Conservation (phyloP, 2,113 vertebrate species). For the Seriola quinqueradiata region DNA sequence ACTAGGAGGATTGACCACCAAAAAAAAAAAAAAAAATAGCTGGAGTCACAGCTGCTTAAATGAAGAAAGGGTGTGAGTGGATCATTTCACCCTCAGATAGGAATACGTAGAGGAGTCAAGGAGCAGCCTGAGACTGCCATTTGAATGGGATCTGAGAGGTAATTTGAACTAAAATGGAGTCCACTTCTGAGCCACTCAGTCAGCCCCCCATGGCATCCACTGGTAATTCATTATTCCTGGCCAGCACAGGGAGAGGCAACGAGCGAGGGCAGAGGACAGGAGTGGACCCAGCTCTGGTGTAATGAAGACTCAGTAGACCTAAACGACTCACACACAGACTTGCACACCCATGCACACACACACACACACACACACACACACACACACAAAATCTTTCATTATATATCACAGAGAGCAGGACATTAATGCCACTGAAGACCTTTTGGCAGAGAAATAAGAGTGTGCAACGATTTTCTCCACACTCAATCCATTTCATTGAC, state of each 20-base stretch:
- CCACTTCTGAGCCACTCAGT: constrained; percentile 72
- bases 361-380: constrained; percentile 28
- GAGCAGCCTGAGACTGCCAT: constrained; percentile 70
- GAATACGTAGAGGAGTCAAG: constrained; percentile 29
- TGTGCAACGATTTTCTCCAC: constrained; percentile 75
- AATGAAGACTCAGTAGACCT: constrained; percentile 83
- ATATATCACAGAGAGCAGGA: constrained; percentile 71
- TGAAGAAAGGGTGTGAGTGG: constrained; percentile 43
- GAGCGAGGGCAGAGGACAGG: constrained; percentile 78
- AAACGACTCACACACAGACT: constrained; percentile 58
- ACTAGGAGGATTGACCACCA: constrained; percentile 13
- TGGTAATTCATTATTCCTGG: constrained; percentile 83
- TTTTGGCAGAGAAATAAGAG: constrained; percentile 79
- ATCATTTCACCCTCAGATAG: constrained; percentile 51
- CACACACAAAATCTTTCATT: constrained; percentile 68
- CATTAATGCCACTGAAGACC: constrained; percentile 79
- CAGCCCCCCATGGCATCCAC: constrained; percentile 75
- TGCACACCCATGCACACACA: constrained; percentile 10
- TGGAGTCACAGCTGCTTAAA: constrained; percentile 15
- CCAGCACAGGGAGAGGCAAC: constrained; percentile 71
- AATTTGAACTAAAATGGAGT: constrained; percentile 83
- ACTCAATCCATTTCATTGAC: constrained; percentile 79
- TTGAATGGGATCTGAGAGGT: constrained; percentile 79
- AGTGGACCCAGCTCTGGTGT: constrained; percentile 79
- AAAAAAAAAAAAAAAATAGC: not conserved